Evolutionary conservation across 2,797 vertebrate species (phyloP).

Genomic region (Acanthiza pusilla): DNA sequence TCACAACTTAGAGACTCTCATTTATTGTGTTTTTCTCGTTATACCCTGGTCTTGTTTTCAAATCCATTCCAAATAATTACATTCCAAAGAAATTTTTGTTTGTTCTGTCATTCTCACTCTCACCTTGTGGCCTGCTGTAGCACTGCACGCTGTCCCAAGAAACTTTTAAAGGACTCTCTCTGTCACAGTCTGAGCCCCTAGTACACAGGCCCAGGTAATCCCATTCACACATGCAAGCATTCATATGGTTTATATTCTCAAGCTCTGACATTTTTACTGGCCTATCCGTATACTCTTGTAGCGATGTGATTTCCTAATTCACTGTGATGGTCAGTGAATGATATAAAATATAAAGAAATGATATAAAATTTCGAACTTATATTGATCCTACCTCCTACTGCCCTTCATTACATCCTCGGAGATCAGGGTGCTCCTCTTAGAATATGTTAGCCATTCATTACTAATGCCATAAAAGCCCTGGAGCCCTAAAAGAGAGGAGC

Average conservation of each 20-base stretch:
- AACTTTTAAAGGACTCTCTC: neutral
- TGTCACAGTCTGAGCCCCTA: neutral
- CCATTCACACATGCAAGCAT: neutral
- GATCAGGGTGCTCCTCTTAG: slow-evolving; percentile 13
- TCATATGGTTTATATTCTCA: neutral
- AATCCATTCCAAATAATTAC: neutral
- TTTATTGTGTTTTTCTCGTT: neutral
- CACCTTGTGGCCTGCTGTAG: accelerated
- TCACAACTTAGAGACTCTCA: neutral
- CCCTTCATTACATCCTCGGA: slow-evolving; percentile 43
- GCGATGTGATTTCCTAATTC: neutral
- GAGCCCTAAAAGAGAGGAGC: neutral
- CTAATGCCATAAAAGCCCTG: neutral
- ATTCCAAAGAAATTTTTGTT: neutral
- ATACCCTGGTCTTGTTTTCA: neutral
- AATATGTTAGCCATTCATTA: slow-evolving; percentile 21
- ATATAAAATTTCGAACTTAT: slow-evolving; percentile 1
- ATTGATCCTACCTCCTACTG: slow-evolving; percentile 37
- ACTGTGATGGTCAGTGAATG: no score
- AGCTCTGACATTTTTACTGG: neutral
- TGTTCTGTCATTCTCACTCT: neutral
- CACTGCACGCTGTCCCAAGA: neutral
- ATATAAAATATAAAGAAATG: neutral
- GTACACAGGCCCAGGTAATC: neutral
- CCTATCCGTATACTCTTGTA: neutral